Conservation (phyloP, 2,888 invertebrate species). For the Didymodactylos carnosus region DNA sequence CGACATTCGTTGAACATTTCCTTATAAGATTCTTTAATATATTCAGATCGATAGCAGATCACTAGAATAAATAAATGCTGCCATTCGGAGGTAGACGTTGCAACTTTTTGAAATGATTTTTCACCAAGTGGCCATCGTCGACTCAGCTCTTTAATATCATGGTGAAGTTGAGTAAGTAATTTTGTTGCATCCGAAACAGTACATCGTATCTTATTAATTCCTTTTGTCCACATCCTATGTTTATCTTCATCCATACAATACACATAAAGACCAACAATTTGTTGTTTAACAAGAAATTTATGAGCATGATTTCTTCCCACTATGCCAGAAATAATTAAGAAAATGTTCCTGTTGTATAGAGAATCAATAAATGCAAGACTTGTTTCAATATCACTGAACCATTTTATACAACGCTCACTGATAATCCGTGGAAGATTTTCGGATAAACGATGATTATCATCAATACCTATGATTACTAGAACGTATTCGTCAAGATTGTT, state of each 20-base stretch:
- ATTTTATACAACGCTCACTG: not conserved
- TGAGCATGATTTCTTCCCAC: not conserved
- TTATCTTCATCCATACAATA: not conserved
- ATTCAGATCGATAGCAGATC: not conserved
- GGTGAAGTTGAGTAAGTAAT: not conserved
- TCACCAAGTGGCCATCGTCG: not conserved
- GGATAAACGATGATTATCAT: not conserved
- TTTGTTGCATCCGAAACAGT: not conserved
- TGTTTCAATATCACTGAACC: not conserved
- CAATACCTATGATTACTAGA: not conserved
- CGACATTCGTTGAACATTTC: not conserved
- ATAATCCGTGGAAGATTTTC: not conserved
- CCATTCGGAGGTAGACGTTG: not conserved
- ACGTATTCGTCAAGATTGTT: not conserved
- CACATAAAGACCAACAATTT: not conserved
- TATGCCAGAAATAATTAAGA: not conserved
- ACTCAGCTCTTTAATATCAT: not conserved
- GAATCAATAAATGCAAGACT: not conserved
- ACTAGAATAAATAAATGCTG: not conserved
- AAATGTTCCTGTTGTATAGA: too few species aligned
- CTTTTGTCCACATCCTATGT: not conserved
- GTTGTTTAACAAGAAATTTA: not conserved
- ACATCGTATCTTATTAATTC: not conserved
- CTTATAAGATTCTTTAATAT: not conserved
- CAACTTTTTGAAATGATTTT: not conserved